phyloP scores from a whole-genome alignment of 1,140 invertebrate genomes.

The Carcinoscorpius rotundicauda region DNA sequence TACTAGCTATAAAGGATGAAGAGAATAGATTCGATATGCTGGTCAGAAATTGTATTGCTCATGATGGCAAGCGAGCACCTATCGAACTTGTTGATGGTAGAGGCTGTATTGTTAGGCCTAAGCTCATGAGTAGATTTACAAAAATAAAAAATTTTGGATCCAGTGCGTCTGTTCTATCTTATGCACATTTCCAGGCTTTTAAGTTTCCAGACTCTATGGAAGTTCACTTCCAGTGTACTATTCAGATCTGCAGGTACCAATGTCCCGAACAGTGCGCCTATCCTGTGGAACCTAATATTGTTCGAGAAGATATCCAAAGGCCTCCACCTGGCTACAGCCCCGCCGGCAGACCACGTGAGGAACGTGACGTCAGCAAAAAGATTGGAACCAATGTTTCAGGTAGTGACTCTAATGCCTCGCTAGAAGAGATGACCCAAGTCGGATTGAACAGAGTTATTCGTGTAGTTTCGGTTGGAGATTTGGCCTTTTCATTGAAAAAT shows the following conservation, averaged over 20 bases:
- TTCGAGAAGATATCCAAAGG: neutral
- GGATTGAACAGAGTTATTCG: constrained; percentile 33
- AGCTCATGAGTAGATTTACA: constrained; percentile 85
- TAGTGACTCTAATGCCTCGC: neutral
- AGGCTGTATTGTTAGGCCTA: constrained; percentile 79
- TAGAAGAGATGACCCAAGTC: constrained; percentile 21
- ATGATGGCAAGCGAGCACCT: constrained; percentile 80
- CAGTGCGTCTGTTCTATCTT: constrained; percentile 82
- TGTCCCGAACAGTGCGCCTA: constrained; percentile 27
- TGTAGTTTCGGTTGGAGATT: constrained; percentile 71
- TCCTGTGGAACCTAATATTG: neutral
- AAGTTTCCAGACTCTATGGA: constrained; percentile 28
- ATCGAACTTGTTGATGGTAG: constrained; percentile 85
- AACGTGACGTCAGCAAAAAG: constrained; percentile 8
- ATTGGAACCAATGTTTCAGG: neutral
- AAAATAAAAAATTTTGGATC: constrained; percentile 93
- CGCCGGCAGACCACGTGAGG: constrained; percentile 14
- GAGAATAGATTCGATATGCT: constrained; percentile 94
- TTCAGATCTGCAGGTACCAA: constrained; percentile 27
- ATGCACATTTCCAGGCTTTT: constrained; percentile 66
- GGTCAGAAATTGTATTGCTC: constrained; percentile 83
- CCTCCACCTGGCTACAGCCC: neutral
- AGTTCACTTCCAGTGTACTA: constrained; percentile 30
- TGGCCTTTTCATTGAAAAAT: constrained; percentile 60
- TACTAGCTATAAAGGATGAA: constrained; percentile 85